These are phyloP conservation scores for Falco concolor DNA, from an alignment of 2,797 vertebrate species.

Conservation along the genomic window DNA sequence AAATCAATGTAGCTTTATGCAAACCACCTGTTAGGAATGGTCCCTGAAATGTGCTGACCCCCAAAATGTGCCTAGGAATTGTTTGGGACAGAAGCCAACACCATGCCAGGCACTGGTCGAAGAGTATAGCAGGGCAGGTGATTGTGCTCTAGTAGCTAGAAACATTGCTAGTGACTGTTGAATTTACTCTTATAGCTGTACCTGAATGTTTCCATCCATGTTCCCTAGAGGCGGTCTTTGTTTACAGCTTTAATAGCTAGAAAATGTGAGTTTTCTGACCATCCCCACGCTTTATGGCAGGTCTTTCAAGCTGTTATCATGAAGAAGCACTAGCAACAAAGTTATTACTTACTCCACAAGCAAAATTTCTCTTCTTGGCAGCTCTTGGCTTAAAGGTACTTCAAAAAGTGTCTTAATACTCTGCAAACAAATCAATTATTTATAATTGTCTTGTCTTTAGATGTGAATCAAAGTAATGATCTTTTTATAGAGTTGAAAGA, in stretches of 20 bases:
- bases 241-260: constrained; percentile 25
- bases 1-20: not conserved
- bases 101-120: not conserved
- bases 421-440: constrained; percentile 45
- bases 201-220: not conserved
- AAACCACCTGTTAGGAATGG: not conserved
- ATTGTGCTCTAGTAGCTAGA: not conserved
- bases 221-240: not conserved
- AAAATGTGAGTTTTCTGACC: constrained; percentile 44
- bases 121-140: not conserved
- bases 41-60: not conserved
- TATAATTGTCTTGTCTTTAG: constrained; percentile 35
- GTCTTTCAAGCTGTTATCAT: not conserved
- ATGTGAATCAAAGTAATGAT: constrained; percentile 49
- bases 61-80: not conserved
- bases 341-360: not conserved
- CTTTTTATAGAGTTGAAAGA: constrained; percentile 29
- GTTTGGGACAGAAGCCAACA: not conserved
- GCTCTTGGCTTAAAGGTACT: not conserved
- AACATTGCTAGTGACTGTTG: not conserved
- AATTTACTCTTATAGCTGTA: constrained; percentile 2
- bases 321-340: constrained; percentile 18
- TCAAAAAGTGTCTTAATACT: constrained; percentile 13
- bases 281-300: not conserved
- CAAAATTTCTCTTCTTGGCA: not conserved